Evolutionary conservation across 2,113 vertebrate species (phyloP).

Genomic region (Pampusana beccarii): DNA sequence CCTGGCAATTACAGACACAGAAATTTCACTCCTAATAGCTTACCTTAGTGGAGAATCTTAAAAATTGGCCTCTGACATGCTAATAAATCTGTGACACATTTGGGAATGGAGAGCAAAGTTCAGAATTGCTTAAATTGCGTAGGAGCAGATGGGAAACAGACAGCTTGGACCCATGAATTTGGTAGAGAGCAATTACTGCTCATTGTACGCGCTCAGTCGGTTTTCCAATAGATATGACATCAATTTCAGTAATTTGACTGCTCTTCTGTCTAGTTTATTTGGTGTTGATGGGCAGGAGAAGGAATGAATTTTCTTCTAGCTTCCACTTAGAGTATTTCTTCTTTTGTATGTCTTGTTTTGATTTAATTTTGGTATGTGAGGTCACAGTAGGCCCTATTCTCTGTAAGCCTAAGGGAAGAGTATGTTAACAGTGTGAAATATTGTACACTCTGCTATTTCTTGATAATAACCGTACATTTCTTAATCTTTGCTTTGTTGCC

Average conservation of each 20-base stretch:
- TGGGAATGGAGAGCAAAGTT: slow-evolving; percentile 56
- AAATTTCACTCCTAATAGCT: slow-evolving; percentile 65
- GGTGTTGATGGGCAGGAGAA: slow-evolving; percentile 8
- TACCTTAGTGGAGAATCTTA: slow-evolving; percentile 47
- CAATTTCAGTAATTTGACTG: slow-evolving; percentile 68
- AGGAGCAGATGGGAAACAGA: slow-evolving; percentile 69
- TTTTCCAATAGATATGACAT: slow-evolving; percentile 68
- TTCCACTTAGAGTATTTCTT: neutral
- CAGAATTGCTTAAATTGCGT: slow-evolving; percentile 73
- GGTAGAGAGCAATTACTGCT: slow-evolving; percentile 58
- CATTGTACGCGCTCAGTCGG: slow-evolving; percentile 21
- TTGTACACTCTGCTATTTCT: neutral
- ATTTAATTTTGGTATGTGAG: neutral
- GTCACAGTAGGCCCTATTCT: neutral
- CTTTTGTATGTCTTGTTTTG: neutral
- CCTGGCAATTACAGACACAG: slow-evolving; percentile 15
- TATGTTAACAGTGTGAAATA: neutral
- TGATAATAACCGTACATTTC: neutral
- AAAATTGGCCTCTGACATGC: slow-evolving; percentile 61
- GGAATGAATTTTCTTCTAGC: slow-evolving; percentile 12
- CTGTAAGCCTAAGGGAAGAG: neutral
- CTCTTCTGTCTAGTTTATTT: slow-evolving; percentile 53
- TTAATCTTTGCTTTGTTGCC: neutral
- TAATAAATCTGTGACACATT: slow-evolving; percentile 58
- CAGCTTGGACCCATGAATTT: slow-evolving; percentile 53